Evolutionary conservation across 2,797 vertebrate species (phyloP).

Genomic region (Bufotes viridis): DNA sequence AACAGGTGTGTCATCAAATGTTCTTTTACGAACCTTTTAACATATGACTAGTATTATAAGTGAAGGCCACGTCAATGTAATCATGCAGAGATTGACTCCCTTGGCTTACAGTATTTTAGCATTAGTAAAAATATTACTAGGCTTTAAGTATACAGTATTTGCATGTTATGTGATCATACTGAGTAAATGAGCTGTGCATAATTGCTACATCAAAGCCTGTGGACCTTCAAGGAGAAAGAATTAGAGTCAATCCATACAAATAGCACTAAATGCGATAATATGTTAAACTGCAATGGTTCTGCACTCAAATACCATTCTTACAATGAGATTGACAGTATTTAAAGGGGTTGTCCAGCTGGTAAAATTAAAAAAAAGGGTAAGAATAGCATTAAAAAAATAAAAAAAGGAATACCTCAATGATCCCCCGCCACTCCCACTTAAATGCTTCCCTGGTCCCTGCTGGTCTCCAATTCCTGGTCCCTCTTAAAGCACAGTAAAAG

Average conservation of each 20-base stretch:
- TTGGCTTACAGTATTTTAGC: constrained; percentile 24
- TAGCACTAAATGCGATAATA: background rate
- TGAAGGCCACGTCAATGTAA: constrained; percentile 31
- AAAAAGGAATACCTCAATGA: no score
- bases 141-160: constrained; percentile 4
- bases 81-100: constrained; percentile 13
- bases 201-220: constrained; percentile 20
- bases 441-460: no score
- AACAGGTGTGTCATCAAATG: background rate
- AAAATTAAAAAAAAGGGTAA: no score
- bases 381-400: no score
- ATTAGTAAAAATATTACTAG: constrained; percentile 10
- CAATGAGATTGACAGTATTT: no score
- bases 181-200: background rate
- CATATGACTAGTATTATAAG: constrained; percentile 19
- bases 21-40: background rate
- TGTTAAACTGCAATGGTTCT: no score
- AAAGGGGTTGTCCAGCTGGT: no score
- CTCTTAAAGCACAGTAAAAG: no score
- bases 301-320: no score
- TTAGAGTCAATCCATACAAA: no score
- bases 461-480: no score
- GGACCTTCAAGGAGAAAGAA: background rate
- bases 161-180: constrained; percentile 11
- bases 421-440: no score